phyloP scores from a whole-genome alignment of 2,888 invertebrate species.

The Megastigmus dorsalis region DNA sequence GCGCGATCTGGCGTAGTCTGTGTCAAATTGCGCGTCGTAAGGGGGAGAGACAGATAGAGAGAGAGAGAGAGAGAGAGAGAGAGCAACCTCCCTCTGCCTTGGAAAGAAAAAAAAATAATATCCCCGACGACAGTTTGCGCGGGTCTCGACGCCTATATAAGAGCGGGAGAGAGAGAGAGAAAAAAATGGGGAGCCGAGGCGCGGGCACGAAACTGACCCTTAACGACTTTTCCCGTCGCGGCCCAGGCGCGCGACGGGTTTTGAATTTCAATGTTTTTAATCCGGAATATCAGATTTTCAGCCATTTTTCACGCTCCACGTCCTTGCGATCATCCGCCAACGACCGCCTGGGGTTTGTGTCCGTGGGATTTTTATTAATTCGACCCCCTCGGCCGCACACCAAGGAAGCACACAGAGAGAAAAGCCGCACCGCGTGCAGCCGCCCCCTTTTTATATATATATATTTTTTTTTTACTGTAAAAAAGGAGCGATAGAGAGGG shows the following conservation, averaged over 20 bases:
- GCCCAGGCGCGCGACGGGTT: conserved; percentile 69
- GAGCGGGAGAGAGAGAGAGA: not conserved
- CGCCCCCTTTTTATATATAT: conserved; percentile 27
- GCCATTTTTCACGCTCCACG: conserved; percentile 72
- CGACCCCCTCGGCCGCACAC: conserved; percentile 62
- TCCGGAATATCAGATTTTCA: conserved; percentile 75
- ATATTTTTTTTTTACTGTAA: conserved; percentile 15
- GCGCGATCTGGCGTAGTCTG: conserved; percentile 63
- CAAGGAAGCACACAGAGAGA: conserved; percentile 24
- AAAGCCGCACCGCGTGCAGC: conserved; percentile 53
- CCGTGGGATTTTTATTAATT: conserved; percentile 70
- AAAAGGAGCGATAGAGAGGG: not conserved
- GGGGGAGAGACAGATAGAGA: too few species aligned
- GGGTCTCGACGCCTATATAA: not conserved
- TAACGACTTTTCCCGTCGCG: conserved; percentile 72
- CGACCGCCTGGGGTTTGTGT: conserved; percentile 57
- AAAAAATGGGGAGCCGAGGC: conserved; percentile 41
- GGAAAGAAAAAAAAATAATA: conserved; percentile 65
- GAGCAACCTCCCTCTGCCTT: too few species aligned
- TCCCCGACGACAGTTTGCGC: conserved; percentile 59
- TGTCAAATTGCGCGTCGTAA: conserved; percentile 59
- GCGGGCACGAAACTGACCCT: conserved; percentile 73
- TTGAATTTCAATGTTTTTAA: conserved; percentile 75
- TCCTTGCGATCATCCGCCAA: conserved; percentile 60
- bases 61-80: too few species aligned